Conservation (phyloP, 2,888 invertebrate species). For the Teleogryllus oceanicus region DNA sequence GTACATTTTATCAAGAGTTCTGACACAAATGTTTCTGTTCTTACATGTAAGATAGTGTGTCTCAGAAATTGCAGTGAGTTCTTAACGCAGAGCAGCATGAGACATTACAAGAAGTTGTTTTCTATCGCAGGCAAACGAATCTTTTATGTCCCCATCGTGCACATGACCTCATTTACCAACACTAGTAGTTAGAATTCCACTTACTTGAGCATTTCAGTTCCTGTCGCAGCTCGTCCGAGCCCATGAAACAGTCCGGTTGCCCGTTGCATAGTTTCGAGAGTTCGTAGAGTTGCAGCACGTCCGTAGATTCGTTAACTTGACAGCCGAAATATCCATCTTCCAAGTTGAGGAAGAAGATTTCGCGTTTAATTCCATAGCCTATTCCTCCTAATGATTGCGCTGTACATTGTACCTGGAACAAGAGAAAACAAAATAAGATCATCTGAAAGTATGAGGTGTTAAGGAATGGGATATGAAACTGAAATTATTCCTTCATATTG, state of each 20-base stretch:
- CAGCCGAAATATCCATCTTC: constrained; percentile 97
- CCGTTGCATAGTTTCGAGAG: constrained; percentile 92
- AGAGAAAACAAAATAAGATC: constrained; percentile 34
- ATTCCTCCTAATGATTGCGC: constrained; percentile 64
- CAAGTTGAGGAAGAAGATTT: constrained; percentile 93
- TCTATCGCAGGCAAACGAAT: too few species aligned
- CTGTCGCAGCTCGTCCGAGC: constrained; percentile 83
- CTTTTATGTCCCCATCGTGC: background rate
- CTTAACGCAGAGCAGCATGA: too few species aligned
- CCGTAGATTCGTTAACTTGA: constrained; percentile 94
- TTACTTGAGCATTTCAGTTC: constrained; percentile 93
- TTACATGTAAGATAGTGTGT: too few species aligned
- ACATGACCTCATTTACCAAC: background rate
- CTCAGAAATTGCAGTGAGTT: too few species aligned
- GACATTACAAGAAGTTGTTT: background rate
- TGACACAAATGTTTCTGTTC: too few species aligned
- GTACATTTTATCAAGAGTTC: too few species aligned
- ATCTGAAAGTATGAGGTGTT: too few species aligned
- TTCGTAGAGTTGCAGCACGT: constrained; percentile 91
- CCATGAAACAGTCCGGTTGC: constrained; percentile 82
- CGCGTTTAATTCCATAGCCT: constrained; percentile 80
- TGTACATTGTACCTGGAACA: constrained; percentile 59
- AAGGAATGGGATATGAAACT: too few species aligned
- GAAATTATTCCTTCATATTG: too few species aligned
- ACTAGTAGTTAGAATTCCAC: constrained; percentile 42